A percentile compares a stretch with the other conserved stretches of the same genome.
Conservation (phyloP, 2,113 vertebrate species). For the Saguinus imperator region DNA sequence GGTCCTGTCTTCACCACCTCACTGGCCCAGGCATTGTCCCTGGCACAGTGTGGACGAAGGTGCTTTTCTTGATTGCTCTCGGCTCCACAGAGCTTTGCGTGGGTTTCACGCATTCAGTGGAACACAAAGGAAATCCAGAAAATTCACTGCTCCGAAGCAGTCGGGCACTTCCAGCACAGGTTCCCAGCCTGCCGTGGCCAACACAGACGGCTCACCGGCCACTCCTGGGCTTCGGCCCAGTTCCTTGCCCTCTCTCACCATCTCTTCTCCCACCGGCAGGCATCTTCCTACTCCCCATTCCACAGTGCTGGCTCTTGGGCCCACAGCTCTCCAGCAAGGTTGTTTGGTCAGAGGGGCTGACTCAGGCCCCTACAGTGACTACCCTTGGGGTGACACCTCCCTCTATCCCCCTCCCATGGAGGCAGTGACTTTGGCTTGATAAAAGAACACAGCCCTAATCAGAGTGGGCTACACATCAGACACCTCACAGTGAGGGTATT, state of each 20-base stretch:
- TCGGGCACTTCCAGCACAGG: background rate
- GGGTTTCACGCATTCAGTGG: background rate
- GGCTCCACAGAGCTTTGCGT: background rate
- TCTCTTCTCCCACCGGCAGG: accelerated
- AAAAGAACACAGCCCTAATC: background rate
- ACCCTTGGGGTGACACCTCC: background rate
- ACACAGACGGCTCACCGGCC: background rate
- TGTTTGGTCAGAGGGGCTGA: background rate
- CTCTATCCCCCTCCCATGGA: background rate
- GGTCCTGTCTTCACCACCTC: background rate
- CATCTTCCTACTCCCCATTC: background rate
- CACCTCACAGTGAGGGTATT: background rate
- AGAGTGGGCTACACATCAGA: background rate
- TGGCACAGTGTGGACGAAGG: background rate
- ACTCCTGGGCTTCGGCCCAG: background rate
- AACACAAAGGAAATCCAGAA: background rate
- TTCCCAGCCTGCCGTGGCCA: background rate
- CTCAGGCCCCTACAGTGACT: background rate
- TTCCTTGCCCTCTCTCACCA: background rate
- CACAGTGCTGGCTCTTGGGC: background rate
- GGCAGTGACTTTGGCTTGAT: background rate
- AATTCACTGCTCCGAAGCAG: background rate
- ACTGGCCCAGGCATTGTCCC: background rate
- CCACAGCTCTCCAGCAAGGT: background rate
- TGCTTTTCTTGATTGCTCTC: background rate